Conservation (phyloP, 2,113 vertebrate species). For the Sialia sialis region DNA sequence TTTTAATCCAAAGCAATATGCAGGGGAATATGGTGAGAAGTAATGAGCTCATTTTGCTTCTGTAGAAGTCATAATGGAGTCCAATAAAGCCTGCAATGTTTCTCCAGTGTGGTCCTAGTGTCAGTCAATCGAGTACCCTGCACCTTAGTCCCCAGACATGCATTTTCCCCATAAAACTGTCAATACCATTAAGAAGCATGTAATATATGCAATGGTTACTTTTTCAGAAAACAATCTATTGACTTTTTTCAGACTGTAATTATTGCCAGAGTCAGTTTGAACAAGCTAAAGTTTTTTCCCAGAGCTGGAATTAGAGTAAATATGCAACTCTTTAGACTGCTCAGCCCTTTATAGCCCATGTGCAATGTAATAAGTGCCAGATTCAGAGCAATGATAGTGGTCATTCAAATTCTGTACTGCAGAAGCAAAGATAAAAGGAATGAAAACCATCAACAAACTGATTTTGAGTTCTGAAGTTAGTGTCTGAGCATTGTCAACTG, state of each 20-base stretch:
- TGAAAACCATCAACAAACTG: neutral
- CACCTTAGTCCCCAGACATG: neutral
- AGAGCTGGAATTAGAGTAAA: neutral
- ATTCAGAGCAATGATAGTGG: neutral
- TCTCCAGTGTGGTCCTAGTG: neutral
- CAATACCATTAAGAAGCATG: neutral
- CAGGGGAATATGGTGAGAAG: neutral
- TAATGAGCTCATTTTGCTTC: neutral
- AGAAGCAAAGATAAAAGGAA: neutral
- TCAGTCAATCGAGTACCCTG: neutral
- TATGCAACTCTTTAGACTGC: neutral
- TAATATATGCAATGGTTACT: neutral
- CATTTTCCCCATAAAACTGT: neutral
- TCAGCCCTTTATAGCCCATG: neutral
- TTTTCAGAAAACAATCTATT: neutral
- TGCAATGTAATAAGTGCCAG: neutral
- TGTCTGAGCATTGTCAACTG: neutral
- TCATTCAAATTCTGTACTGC: neutral
- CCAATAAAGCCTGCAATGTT: neutral
- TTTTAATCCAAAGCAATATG: neutral
- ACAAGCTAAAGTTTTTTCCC: neutral
- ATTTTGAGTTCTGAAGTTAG: neutral
- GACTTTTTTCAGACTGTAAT: neutral
- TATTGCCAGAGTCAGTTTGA: neutral
- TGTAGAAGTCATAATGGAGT: neutral